phyloP scores from a whole-genome alignment of 2,113 vertebrate genomes.

The Thermophis baileyi region DNA sequence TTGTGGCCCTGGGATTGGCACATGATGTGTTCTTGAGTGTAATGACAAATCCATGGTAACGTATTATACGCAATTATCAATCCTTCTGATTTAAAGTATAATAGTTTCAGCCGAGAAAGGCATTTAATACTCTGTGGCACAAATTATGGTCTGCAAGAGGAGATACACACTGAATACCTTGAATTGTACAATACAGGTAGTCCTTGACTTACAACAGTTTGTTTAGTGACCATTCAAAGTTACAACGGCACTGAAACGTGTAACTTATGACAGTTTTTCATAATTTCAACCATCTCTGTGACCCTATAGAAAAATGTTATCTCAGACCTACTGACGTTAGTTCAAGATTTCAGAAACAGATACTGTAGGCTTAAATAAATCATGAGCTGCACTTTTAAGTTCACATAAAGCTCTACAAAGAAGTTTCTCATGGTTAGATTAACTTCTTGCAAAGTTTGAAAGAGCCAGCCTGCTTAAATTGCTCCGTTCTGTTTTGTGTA shows the following conservation, averaged over 20 bases:
- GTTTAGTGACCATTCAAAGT: no score
- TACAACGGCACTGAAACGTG: accelerated
- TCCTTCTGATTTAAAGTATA: neutral
- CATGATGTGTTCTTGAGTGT: neutral
- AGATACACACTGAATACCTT: no score
- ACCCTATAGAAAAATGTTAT: neutral
- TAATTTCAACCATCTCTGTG: no score
- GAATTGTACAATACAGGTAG: neutral
- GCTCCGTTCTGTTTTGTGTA: neutral
- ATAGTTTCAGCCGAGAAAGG: neutral
- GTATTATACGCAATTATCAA: neutral
- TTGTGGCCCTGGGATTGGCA: neutral
- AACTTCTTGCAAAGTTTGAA: neutral
- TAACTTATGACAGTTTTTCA: no score
- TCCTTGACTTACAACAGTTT: no score
- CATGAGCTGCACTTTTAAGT: neutral
- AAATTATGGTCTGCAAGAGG: neutral
- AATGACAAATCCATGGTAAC: neutral
- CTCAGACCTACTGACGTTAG: neutral
- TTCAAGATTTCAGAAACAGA: neutral
- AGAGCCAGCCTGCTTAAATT: neutral
- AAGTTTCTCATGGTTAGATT: neutral
- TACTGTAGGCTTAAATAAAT: neutral
- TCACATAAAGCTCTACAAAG: neutral
- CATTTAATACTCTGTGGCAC: neutral